Conservation (phyloP, 2,888 invertebrate species). For the Elgonia sp. region DNA sequence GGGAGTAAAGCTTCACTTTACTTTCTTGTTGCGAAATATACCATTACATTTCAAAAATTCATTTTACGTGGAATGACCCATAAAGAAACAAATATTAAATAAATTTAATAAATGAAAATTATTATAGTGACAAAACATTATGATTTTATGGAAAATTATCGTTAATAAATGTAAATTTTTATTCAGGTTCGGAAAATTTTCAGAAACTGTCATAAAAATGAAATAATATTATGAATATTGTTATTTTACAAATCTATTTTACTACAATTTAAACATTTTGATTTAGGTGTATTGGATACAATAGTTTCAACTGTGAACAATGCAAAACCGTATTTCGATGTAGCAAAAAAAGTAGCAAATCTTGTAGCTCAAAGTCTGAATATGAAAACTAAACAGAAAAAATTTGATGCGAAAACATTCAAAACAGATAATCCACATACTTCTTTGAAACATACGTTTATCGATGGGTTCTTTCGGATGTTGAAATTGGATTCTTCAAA, state of each 20-base stretch:
- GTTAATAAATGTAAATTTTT: too few relatives aligned
- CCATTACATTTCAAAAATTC: too few relatives aligned
- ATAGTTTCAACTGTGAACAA: conserved; percentile 87
- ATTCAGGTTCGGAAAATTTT: not conserved
- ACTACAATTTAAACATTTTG: not conserved
- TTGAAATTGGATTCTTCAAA: conserved; percentile 93
- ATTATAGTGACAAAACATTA: too few relatives aligned
- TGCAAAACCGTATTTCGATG: conserved; percentile 87
- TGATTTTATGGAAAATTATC: too few relatives aligned
- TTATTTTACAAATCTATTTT: conserved; percentile 16
- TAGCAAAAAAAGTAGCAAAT: conserved; percentile 89
- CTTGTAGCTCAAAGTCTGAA: conserved; percentile 89
- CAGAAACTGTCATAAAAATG: not conserved
- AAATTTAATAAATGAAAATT: too few relatives aligned
- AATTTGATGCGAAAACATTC: conserved; percentile 77
- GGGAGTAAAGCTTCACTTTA: too few relatives aligned
- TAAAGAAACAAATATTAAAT: too few relatives aligned
- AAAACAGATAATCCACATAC: conserved; percentile 83
- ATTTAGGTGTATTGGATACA: conserved; percentile 86
- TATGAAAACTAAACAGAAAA: conserved; percentile 80
- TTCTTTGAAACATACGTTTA: conserved; percentile 80
- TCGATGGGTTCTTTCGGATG: conserved; percentile 89
- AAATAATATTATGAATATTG: not conserved
- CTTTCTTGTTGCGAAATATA: too few relatives aligned
- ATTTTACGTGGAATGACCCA: too few relatives aligned